Evolutionary conservation across 92 coral and sea anemone species (phyloP).

Genomic region (Isaurus tuberculatus): DNA sequence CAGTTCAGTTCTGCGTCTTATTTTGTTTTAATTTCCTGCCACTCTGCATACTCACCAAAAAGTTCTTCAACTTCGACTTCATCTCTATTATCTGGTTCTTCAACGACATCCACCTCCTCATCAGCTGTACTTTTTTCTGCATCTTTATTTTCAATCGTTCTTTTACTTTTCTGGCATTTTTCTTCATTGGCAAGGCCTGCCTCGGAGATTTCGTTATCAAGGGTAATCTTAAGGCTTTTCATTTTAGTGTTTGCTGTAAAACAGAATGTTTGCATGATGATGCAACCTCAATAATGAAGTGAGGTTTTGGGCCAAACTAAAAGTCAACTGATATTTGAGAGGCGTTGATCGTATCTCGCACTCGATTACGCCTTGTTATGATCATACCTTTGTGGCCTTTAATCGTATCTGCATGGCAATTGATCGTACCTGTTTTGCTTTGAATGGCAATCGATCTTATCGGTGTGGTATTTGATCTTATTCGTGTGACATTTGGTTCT

Average conservation of each 20-base stretch:
- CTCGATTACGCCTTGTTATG: too few relatives aligned
- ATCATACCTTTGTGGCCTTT: too few relatives aligned
- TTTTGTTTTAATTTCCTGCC: slow-evolving; percentile 46
- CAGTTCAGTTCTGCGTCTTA: too few relatives aligned
- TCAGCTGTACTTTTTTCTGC: background rate
- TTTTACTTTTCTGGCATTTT: background rate
- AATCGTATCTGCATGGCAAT: too few relatives aligned
- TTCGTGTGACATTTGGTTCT: too few relatives aligned
- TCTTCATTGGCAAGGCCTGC: background rate
- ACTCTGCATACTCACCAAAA: slow-evolving; percentile 60
- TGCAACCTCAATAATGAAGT: too few relatives aligned
- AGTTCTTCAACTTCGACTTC: slow-evolving; percentile 58
- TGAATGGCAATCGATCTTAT: too few relatives aligned
- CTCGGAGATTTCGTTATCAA: slow-evolving; percentile 28
- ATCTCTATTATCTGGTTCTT: slow-evolving; percentile 48
- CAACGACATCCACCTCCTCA: slow-evolving; percentile 5
- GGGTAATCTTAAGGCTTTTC: slow-evolving; percentile 28
- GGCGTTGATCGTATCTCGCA: too few relatives aligned
- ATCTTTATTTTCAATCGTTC: slow-evolving; percentile 10
- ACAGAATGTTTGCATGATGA: background rate
- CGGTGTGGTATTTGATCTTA: too few relatives aligned
- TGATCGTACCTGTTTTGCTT: too few relatives aligned
- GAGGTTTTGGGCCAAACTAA: too few relatives aligned
- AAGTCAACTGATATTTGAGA: too few relatives aligned
- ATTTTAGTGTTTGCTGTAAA: slow-evolving; percentile 31